Percentiles rank a stretch among this genome's conserved stretches.
phyloP scores from a whole-genome alignment of 2,888 invertebrate species.

The Pecten maximus region DNA sequence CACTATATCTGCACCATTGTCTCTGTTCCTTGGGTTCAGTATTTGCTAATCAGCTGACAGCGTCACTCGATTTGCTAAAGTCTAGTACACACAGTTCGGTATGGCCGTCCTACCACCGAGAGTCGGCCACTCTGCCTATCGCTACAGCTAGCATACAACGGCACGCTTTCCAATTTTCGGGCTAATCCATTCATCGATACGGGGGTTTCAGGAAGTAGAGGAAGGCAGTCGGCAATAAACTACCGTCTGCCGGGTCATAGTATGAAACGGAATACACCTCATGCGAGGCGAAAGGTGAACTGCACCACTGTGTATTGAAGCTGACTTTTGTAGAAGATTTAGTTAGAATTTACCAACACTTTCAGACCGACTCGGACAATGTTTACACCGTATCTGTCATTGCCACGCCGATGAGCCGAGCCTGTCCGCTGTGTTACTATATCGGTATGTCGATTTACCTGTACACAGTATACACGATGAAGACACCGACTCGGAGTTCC shows the following conservation, averaged over 20 bases:
- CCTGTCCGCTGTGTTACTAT: background rate
- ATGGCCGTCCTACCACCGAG: constrained; percentile 32
- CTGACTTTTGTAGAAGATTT: constrained; percentile 24
- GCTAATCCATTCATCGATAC: constrained; percentile 58
- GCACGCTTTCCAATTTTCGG: constrained; percentile 65
- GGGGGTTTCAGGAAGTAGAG: constrained; percentile 51
- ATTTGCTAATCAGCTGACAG: constrained; percentile 18
- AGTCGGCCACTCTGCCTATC: constrained; percentile 33
- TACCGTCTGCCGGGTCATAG: constrained; percentile 32
- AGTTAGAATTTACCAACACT: constrained; percentile 6
- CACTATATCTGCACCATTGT: constrained; percentile 26
- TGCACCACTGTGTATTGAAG: constrained; percentile 19
- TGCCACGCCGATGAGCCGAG: background rate
- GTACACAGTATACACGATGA: constrained; percentile 7
- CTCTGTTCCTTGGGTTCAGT: background rate
- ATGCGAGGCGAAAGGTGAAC: constrained; percentile 35
- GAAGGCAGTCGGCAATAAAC: constrained; percentile 38
- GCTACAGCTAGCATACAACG: constrained; percentile 44
- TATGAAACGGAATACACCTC: constrained; percentile 35
- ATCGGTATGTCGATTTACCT: constrained; percentile 23
- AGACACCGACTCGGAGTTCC: background rate
- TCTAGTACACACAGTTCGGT: constrained; percentile 14
- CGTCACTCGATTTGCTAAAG: constrained; percentile 31
- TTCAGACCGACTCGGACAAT: background rate
- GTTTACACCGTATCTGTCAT: background rate